Base-by-base conservation (phyloP, 2,797 vertebrate species). In the Petrocephalus sullivani region DNA sequence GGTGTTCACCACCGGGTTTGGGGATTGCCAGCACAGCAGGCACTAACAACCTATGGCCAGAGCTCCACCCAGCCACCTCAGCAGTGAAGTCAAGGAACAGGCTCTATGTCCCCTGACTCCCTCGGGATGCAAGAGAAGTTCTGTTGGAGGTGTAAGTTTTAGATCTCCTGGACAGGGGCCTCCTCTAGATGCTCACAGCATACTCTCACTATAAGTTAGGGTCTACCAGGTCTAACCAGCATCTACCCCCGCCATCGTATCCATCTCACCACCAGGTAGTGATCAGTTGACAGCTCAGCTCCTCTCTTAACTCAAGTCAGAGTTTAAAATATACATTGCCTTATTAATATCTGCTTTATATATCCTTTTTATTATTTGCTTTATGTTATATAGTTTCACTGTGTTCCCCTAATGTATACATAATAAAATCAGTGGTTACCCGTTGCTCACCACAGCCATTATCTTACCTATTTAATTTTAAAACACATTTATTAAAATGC, bases 381-480 rank as follows among this genome's bases (percentile, higher is more conserved):
- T 41, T 41, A 3, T 37, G 16, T 78, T 16, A 78, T 78, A 9
- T 46, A 41, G 33, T 78, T 78, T 78, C 28, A 78, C 37, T 19
- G 16, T 78, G 12, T 78, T 46, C 71, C 37, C 71, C 71, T 37
- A 16, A 46, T 2, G 12, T 16, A 16, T 8, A 78, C 37, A 46
- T 33, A 78, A 19, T 78, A 46, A 41, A 78, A n/a, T 83, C 46
- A n/a, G n/a, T 54, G 8, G 12, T 54, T 84, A 12, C 10, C 81
- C 46, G 1, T 53, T 21, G 49, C 49, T 23, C n/a, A 84, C n/a
- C 1, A 54, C 82, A 23, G 19, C 21, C 51, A 56, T 23, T 23
- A 23, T 61, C 60, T 67, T 46, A 49, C 82, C 21, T 85, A 56
- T 85, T 85, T 85, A 33, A 33, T 85, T 84, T 85, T 85, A 67